Evolutionary conservation across 2,888 invertebrate species (phyloP).

Genomic region (Campoletis raptor): DNA sequence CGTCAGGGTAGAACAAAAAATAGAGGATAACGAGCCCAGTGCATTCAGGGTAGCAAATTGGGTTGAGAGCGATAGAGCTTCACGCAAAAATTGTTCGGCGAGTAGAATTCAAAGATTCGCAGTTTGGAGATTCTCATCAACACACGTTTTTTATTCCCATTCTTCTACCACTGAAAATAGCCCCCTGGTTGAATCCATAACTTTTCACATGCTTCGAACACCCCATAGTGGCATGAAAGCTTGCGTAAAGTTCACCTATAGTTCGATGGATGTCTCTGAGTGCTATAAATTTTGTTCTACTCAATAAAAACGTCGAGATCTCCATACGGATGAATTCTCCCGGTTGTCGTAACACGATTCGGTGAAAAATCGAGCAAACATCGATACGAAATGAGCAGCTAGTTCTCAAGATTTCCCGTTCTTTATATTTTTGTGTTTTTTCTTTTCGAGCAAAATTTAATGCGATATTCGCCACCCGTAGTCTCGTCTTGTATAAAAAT

Average conservation of each 20-base stretch:
- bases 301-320: slow-evolving; percentile 70
- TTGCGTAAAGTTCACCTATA: slow-evolving; percentile 76
- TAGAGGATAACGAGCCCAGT: slow-evolving; percentile 54
- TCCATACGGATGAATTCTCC: slow-evolving; percentile 51
- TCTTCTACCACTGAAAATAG: slow-evolving; percentile 29
- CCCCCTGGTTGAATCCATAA: slow-evolving; percentile 66
- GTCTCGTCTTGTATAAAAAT: slow-evolving; percentile 28
- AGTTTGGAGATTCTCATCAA: slow-evolving; percentile 42
- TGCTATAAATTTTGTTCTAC: slow-evolving; percentile 76
- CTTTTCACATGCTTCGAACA: slow-evolving; percentile 65
- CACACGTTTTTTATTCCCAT: slow-evolving; percentile 58
- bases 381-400: slow-evolving; percentile 41
- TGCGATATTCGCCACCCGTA: slow-evolving; percentile 1
- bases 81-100: slow-evolving; percentile 57
- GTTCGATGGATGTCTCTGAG: slow-evolving; percentile 75
- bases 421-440: slow-evolving; percentile 1
- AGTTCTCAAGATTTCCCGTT: slow-evolving; percentile 30
- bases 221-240: slow-evolving; percentile 26
- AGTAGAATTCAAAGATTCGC: slow-evolving; percentile 35
- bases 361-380: slow-evolving; percentile 43
- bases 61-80: slow-evolving; percentile 10
- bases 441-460: neutral
- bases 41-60: slow-evolving; percentile 38
- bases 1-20: slow-evolving; percentile 35
- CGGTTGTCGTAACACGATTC: neutral